These are phyloP conservation scores for Bradynema listronoti DNA, from an alignment of 1,140 invertebrate genomes.

Conservation along the genomic window DNA sequence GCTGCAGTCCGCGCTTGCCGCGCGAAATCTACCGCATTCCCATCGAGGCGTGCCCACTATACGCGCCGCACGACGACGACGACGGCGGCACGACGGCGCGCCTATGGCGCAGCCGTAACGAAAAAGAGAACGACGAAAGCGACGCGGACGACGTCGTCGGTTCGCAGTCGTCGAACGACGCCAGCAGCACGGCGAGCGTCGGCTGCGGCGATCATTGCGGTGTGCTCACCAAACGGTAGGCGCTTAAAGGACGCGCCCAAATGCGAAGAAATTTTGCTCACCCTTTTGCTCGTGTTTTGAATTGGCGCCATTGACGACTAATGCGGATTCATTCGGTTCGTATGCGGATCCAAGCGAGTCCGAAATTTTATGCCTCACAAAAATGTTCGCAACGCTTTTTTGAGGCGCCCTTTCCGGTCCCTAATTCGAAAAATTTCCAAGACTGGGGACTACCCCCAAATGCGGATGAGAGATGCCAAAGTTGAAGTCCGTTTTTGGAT, in stretches of 20 bases:
- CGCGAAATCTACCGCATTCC: constrained; percentile 25
- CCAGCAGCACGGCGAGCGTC: neutral
- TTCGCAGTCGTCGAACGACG: neutral
- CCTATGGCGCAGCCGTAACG: neutral
- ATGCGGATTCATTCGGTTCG: neutral
- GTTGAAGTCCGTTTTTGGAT: no score
- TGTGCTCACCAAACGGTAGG: constrained; percentile 12
- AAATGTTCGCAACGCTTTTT: neutral
- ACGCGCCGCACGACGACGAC: neutral
- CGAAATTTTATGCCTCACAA: neutral
- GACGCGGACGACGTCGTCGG: neutral
- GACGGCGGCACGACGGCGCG: neutral
- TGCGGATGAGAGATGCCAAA: no score
- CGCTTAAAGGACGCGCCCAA: neutral
- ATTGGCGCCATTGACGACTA: neutral
- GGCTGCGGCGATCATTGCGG: constrained; percentile 12
- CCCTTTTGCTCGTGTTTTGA: neutral
- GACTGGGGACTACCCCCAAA: no score
- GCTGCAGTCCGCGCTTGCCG: constrained; percentile 21
- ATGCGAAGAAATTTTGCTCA: neutral
- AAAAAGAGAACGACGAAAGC: neutral
- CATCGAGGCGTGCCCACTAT: neutral
- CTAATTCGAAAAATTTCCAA: no score
- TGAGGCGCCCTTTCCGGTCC: no score
- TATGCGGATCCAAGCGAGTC: neutral